Evolutionary conservation across 2,113 vertebrate species (phyloP), one percentile per base, ranked within the genome.

Genomic region (Setophaga coronata): DNA sequence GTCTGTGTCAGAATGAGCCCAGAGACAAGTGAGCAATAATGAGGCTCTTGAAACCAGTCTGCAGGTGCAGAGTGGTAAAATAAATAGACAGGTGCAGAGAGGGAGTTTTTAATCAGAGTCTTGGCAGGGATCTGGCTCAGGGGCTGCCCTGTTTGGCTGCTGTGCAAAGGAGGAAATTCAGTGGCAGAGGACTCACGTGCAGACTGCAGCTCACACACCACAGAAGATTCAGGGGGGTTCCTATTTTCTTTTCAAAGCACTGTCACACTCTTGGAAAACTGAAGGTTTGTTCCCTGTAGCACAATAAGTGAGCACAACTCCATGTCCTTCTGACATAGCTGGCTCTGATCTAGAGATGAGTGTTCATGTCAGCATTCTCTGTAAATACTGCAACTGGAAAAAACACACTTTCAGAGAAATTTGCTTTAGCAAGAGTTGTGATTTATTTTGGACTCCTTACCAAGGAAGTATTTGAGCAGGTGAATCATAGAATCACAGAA

Each of bases 11-110:
- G 94, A 87, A 92, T 48, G 64, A 70, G 65, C 45, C 57, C 82
- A 64, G 77, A 62, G 70, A 94, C 51, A 53, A 96, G 87, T 62
- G 73, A 87, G 91, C 80, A 77, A 61, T 97, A 83, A 94, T 77
- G 76, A 95, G 79, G 38, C 67, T 94, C 65, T 97, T 96, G 95
- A 97, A 97, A 62, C 65, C 23, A 56, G 54, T 38, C 83, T 98
- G 94, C 61, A 97, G 94, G 95, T 96, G 94, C 23, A 12, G 92
- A 38, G 83, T 74, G 74, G 88, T 73, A 81, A 96, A 97, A 95
- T 92, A 83, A 83, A 93, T 18, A 82, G 51, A 71, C 86, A 93
- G 96, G 94, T 95, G 92, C 95, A 93, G 82, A 78, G 65, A 77
- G 60, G 4, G 20, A 57, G 89, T 60, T 65, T 97, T 97, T 95